Evolutionary conservation across 2,888 invertebrate genomes (phyloP).

Genomic region (Scaptomyza tumidula): DNA sequence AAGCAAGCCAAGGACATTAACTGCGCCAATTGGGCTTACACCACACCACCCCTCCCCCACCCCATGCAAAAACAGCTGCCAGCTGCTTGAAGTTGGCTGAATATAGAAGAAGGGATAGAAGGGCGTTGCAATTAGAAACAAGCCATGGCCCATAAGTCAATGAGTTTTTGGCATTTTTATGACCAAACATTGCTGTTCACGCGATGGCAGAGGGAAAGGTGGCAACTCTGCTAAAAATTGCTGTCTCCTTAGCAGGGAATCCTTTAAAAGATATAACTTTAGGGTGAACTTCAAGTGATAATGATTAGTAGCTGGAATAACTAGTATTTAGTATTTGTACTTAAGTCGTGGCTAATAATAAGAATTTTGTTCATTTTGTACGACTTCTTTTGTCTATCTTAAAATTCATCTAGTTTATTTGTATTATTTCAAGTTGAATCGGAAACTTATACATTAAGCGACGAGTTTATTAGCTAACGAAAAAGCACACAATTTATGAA

Average conservation of each 20-base stretch:
- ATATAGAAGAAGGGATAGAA: neutral
- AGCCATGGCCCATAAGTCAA: conserved; percentile 76
- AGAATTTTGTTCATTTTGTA: too few species aligned
- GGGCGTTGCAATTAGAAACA: conserved; percentile 49
- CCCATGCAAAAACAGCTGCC: neutral
- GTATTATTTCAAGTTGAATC: neutral
- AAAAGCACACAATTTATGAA: conserved; percentile 6
- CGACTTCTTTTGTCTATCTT: too few species aligned
- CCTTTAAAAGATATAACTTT: too few species aligned
- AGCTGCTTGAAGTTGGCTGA: conserved; percentile 12
- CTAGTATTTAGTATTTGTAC: neutral
- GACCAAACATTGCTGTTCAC: conserved; percentile 33
- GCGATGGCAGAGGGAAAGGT: neutral
- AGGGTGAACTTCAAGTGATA: neutral
- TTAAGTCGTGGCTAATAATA: too few species aligned
- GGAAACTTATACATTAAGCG: neutral
- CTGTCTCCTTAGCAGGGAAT: neutral
- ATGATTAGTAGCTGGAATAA: neutral
- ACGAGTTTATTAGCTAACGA: conserved; percentile 38
- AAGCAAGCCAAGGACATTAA: conserved; percentile 46
- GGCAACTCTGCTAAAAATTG: conserved; percentile 1
- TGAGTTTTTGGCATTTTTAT: conserved; percentile 82
- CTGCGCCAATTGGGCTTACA: conserved; percentile 39
- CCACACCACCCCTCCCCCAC: neutral
- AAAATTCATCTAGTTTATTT: neutral